phyloP scores from a whole-genome alignment of 2,888 invertebrate species.

The Scrobipalpa atriplicella region DNA sequence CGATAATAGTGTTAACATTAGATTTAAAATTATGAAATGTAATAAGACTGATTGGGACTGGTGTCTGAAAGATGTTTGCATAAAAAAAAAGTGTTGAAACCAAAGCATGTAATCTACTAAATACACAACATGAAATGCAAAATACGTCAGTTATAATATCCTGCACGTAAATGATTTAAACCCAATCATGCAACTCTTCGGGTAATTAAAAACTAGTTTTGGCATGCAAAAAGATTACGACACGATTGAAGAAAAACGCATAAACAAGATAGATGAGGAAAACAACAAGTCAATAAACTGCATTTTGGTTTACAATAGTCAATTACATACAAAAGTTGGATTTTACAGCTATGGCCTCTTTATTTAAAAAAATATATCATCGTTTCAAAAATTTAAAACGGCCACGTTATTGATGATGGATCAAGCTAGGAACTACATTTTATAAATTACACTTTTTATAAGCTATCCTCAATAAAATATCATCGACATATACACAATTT shows the following conservation, averaged over 20 bases:
- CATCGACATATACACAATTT: not conserved
- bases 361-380: too few species aligned
- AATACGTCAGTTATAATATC: conserved; percentile 5
- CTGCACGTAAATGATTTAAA: conserved; percentile 2
- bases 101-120: not conserved
- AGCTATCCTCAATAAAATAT: not conserved
- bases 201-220: conserved; percentile 25
- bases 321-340: too few species aligned
- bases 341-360: too few species aligned
- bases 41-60: not conserved
- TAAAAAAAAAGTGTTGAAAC: not conserved
- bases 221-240: not conserved
- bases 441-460: not conserved
- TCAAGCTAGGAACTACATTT: too few species aligned
- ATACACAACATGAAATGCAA: conserved; percentile 10
- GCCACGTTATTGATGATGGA: too few species aligned
- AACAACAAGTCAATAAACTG: not conserved
- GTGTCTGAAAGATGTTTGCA: not conserved
- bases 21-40: not conserved
- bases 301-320: too few species aligned
- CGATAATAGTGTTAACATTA: not conserved
- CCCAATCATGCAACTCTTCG: not conserved
- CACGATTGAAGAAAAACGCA: not conserved
- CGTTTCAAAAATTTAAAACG: too few species aligned
- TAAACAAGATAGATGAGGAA: not conserved